Conservation (phyloP, 2,797 vertebrate species). For the Premnoplex brunnescens region DNA sequence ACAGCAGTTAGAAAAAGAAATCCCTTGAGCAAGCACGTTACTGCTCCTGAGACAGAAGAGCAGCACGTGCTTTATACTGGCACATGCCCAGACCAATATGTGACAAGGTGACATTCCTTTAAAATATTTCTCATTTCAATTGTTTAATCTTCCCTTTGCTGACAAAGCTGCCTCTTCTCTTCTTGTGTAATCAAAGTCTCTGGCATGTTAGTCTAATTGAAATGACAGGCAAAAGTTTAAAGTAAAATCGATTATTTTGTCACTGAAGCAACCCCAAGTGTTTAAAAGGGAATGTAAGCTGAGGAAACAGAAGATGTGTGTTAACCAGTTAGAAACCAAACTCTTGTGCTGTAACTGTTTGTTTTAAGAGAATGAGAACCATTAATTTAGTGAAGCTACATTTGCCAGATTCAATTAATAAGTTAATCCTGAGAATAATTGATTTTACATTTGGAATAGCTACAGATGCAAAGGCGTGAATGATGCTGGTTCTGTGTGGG, state of each 20-base stretch:
- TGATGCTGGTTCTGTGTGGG: neutral
- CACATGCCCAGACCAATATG: neutral
- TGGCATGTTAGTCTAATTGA: conserved; percentile 38
- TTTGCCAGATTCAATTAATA: neutral
- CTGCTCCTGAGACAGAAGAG: neutral
- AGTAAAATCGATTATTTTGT: conserved; percentile 46
- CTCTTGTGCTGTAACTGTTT: neutral
- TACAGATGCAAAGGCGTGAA: neutral
- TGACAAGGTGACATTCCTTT: conserved; percentile 37
- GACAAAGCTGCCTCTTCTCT: conserved; percentile 23
- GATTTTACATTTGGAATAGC: neutral
- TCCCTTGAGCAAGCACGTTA: neutral
- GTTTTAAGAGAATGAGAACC: neutral
- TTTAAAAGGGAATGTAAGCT: conserved; percentile 6
- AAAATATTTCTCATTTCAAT: conserved; percentile 14
- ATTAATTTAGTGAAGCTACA: neutral
- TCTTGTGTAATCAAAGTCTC: conserved; percentile 30
- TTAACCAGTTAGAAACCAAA: conserved; percentile 33
- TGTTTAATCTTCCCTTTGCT: conserved; percentile 46
- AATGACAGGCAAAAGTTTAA: conserved; percentile 46
- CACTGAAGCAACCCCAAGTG: conserved; percentile 5
- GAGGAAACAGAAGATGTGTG: neutral
- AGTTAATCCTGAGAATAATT: neutral
- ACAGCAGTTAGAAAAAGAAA: neutral
- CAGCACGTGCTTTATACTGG: neutral